phyloP scores from a whole-genome alignment of 2,888 invertebrate genomes.

The Sipha maydis region DNA sequence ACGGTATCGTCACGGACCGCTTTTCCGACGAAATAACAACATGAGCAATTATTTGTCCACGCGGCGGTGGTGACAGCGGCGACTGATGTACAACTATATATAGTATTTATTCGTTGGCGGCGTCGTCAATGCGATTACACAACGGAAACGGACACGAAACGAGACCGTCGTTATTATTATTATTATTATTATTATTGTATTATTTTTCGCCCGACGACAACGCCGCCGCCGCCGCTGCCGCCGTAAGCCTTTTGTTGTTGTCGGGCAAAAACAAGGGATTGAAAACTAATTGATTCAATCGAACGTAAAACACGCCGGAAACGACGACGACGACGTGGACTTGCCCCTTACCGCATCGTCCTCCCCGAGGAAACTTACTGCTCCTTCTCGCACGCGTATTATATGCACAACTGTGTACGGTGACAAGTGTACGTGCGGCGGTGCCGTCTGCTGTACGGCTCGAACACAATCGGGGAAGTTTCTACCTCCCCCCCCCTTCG shows the following conservation, averaged over 20 bases:
- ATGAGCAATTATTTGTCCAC: conserved; percentile 48
- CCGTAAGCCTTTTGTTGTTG: conserved; percentile 58
- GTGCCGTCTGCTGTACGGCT: neutral
- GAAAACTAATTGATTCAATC: conserved; percentile 65
- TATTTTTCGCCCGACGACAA: neutral
- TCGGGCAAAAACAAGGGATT: conserved; percentile 60
- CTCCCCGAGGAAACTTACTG: neutral
- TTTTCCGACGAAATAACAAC: conserved; percentile 43
- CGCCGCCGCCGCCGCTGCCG: conserved; percentile 31
- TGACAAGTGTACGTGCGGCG: neutral
- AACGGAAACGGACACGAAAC: conserved; percentile 57
- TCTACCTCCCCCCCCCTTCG: neutral
- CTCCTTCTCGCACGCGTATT: neutral
- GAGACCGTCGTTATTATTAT: conserved; percentile 29
- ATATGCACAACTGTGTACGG: neutral
- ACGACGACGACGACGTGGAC: conserved; percentile 26
- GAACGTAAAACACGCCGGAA: conserved; percentile 64
- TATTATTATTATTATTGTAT: conserved; percentile 16
- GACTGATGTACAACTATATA: neutral
- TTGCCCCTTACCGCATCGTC: neutral
- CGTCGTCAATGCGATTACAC: neutral
- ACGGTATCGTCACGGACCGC: conserved; percentile 44
- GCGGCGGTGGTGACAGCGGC: neutral
- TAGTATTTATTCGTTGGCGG: neutral
- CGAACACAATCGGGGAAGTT: neutral